Evolutionary conservation across 2,113 vertebrate species (phyloP).

Genomic region (Helogale parvula): DNA sequence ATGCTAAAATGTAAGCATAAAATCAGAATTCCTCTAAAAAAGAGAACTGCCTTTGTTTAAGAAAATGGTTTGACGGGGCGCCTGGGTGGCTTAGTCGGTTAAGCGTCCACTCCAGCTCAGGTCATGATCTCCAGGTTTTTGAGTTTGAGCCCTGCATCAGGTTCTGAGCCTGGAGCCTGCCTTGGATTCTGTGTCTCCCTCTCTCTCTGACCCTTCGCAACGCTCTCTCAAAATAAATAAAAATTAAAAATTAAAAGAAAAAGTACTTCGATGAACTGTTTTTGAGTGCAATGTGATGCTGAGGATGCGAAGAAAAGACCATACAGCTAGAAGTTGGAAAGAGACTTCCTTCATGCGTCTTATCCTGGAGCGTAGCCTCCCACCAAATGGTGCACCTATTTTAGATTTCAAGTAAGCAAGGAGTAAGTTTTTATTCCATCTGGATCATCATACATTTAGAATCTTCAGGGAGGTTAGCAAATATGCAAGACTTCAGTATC

Average conservation of each 20-base stretch:
- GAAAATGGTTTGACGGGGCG: neutral
- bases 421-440: neutral
- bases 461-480: neutral
- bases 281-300: neutral
- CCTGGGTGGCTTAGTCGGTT: no score
- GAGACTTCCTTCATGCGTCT: neutral
- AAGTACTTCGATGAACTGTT: neutral
- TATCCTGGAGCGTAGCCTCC: neutral
- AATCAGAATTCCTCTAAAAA: neutral
- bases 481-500: neutral
- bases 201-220: no score
- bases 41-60: neutral
- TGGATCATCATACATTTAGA: neutral
- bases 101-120: no score
- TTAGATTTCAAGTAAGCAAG: neutral
- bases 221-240: no score
- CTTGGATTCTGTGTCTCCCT: no score
- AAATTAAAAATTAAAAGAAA: no score
- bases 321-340: neutral
- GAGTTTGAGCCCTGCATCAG: no score
- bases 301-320: neutral
- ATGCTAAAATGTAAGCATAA: neutral
- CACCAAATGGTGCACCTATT: neutral
- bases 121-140: no score
- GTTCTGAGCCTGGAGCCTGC: no score